phyloP scores from a whole-genome alignment of 2,113 vertebrate species.

The Todiramphus saurophagus region DNA sequence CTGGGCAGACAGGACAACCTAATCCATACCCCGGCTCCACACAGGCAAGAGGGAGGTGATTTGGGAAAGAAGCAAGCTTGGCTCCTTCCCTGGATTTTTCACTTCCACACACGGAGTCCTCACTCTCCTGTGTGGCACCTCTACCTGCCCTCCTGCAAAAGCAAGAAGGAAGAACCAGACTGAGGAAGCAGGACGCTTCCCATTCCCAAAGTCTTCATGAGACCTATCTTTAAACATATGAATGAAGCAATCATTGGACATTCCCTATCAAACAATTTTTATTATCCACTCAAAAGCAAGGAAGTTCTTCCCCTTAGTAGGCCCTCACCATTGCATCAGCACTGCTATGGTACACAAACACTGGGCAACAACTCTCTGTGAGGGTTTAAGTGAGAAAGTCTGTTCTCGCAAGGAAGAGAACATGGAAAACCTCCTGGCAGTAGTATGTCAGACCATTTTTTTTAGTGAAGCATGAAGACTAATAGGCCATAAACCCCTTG shows the following conservation, averaged over 20 bases:
- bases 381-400: neutral
- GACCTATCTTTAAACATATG: neutral
- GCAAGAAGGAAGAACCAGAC: neutral
- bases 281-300: neutral
- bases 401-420: neutral
- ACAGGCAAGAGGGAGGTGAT: neutral
- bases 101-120: neutral
- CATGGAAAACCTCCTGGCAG: neutral
- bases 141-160: neutral
- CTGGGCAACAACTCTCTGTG: neutral
- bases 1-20: neutral
- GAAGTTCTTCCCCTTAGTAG: neutral
- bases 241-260: neutral
- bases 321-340: neutral
- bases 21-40: neutral
- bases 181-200: neutral
- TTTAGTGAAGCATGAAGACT: accelerated
- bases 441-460: neutral
- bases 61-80: accelerated
- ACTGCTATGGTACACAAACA: neutral
- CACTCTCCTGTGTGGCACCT: neutral
- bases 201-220: neutral
- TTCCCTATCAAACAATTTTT: neutral
- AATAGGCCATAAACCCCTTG: neutral
- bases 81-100: neutral